Percentiles rank a stretch among this genome's conserved stretches.
phyloP scores from a whole-genome alignment of 2,113 vertebrate species.

The Paratilapia polleni region DNA sequence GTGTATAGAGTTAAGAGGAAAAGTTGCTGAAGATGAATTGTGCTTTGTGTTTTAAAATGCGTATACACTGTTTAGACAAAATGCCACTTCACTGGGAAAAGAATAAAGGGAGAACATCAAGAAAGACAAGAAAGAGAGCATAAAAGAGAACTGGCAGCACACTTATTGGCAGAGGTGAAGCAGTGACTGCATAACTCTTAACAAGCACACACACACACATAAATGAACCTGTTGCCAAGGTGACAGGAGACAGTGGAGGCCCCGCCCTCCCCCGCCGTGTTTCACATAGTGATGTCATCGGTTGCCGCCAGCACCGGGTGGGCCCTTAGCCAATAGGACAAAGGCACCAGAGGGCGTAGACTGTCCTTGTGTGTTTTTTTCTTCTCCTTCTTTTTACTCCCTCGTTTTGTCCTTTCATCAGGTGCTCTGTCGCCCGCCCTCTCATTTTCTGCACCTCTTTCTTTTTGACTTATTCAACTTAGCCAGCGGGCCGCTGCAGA shows the following conservation, averaged over 20 bases:
- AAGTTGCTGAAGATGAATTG: not conserved
- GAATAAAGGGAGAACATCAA: not conserved
- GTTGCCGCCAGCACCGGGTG: constrained; percentile 38
- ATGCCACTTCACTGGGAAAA: not conserved
- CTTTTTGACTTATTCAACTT: constrained; percentile 57
- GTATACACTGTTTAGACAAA: not conserved
- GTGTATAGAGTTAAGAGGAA: not conserved
- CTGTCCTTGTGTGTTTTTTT: constrained; percentile 36
- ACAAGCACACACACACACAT: constrained; percentile 20
- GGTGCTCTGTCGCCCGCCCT: constrained; percentile 29
- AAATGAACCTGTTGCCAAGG: constrained; percentile 71
- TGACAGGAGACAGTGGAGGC: constrained; percentile 61
- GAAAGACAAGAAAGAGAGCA: not conserved
- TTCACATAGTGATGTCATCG: constrained; percentile 71
- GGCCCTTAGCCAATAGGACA: constrained; percentile 67
- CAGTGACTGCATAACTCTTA: constrained; percentile 49
- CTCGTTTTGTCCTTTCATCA: constrained; percentile 39
- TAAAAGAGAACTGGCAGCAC: constrained; percentile 18
- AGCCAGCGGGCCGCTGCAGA: constrained; percentile 39
- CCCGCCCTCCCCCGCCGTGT: constrained; percentile 48
- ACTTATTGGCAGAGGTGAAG: constrained; percentile 47
- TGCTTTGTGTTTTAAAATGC: not conserved
- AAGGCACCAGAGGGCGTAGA: constrained; percentile 54
- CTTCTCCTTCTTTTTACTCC: constrained; percentile 3
- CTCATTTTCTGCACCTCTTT: constrained; percentile 33